These are phyloP conservation scores for Eretmodus cyanostictus DNA, from an alignment of 2,113 vertebrate genomes.

Conservation along the genomic window DNA sequence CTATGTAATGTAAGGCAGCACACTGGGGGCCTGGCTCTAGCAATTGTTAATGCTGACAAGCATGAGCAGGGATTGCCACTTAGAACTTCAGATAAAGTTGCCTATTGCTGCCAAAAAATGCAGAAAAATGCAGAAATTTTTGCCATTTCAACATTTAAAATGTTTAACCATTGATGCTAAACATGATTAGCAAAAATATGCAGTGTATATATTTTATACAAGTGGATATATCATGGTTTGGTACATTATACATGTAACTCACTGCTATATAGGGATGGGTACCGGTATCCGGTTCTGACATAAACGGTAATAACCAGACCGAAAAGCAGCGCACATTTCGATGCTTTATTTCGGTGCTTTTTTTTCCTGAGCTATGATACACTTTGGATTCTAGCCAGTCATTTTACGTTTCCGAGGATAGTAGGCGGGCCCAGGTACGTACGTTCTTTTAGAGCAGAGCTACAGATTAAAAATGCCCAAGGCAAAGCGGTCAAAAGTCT, in stretches of 20 bases:
- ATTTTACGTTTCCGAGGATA: too few species aligned
- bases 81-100: conserved; percentile 46
- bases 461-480: too few species aligned
- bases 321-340: too few species aligned
- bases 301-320: too few species aligned
- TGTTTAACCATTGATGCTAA: background rate
- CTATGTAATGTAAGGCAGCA: conserved; percentile 42
- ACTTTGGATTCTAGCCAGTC: too few species aligned
- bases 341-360: too few species aligned
- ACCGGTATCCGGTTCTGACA: too few species aligned
- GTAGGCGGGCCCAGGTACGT: too few species aligned
- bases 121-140: background rate
- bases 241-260: background rate
- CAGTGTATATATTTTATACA: background rate
- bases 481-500: too few species aligned
- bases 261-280: too few species aligned
- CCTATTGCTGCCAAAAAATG: background rate
- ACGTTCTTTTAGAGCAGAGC: too few species aligned
- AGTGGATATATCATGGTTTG: background rate
- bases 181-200: background rate
- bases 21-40: conserved; percentile 24
- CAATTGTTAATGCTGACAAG: conserved; percentile 51
- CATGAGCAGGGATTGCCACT: conserved; percentile 44
- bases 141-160: background rate
- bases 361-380: too few species aligned